A percentile compares a stretch with the other conserved stretches of the same genome.
phyloP scores from a whole-genome alignment of 2,113 vertebrate genomes.

The Archilochus colubris region DNA sequence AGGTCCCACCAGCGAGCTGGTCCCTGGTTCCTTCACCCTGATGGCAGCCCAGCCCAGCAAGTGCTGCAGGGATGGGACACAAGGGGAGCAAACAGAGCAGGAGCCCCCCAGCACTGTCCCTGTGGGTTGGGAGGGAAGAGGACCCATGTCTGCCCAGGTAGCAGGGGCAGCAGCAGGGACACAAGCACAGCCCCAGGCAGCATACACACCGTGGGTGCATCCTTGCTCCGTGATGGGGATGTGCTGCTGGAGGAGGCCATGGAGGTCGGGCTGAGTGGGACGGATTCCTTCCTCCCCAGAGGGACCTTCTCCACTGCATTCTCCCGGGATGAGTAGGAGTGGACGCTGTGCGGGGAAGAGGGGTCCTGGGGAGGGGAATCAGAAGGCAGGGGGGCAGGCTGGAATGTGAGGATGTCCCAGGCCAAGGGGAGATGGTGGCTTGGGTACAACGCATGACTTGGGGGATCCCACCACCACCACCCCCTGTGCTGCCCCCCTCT shows the following conservation, averaged over 20 bases:
- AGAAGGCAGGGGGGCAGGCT: not conserved
- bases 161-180: accelerated
- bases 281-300: conserved; percentile 81
- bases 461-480: not conserved
- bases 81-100: not conserved
- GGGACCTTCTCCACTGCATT: conserved; percentile 87
- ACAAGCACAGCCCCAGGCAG: not conserved
- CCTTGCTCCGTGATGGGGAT: conserved; percentile 84
- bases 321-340: conserved; percentile 90
- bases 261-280: conserved; percentile 87
- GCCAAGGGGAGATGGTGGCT: not conserved
- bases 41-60: not conserved
- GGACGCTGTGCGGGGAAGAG: conserved; percentile 88
- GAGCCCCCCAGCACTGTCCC: not conserved
- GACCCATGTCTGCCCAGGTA: accelerated
- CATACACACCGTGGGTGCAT: conserved; percentile 70
- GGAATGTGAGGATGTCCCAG: accelerated
- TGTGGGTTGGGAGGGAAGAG: not conserved
- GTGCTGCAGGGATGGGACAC: accelerated
- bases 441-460: accelerated
- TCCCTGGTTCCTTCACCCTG: not conserved
- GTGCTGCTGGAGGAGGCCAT: conserved; percentile 89
- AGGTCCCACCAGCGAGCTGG: accelerated
- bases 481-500: not conserved
- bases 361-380: conserved; percentile 79